Evolutionary conservation across 2,797 vertebrate species (phyloP), one percentile per base, ranked within the genome.

Genomic region (Tarsius wallacei): DNA sequence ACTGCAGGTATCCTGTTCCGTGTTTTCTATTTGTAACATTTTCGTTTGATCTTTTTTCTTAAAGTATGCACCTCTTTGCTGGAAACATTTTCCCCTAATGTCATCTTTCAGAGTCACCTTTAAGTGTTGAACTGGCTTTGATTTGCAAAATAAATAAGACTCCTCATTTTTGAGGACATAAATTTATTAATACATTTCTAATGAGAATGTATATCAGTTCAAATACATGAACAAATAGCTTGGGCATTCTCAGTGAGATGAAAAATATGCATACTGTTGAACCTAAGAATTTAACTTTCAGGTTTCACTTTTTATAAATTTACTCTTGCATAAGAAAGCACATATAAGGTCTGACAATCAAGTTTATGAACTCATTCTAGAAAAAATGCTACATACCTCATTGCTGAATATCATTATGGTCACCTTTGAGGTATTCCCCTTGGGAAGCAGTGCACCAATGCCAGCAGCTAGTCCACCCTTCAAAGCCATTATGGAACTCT

Each of bases 41-140:
- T 66, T 88, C 26, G 66, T 82, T 89, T 42, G 64, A 87, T 81
- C 31, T 47, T 71, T 93, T 71, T 93, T 33, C 53, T 80, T 33
- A 80, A 24, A 16, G 1, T 17, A 63, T 51, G 36, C 9, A 57
- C 16, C 2, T 73, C 57, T 74, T 16, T 49, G 61, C 76, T 64
- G 47, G 57, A 88, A 87, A 76, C 33, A 76, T 22, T 15, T 1
- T 61, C 11, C n/a, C 11, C 42, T 19, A 3, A 53, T 28, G 2
- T 55, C 2, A 11, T 80, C 36, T 76, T 89, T 61, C 53, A 31
- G 47, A 70, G 53, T 36, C 17, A 70, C 0, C 0, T 61, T 59
- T 77, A 68, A 6, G 51, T 71, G 21, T 8, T 19, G 55, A 61
- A 90, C 53, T 47, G 53, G 10, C 7, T n/a, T 76, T 82, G 33